Evolutionary conservation across 2,797 vertebrate species (phyloP).

Genomic region (Phataginus tricuspis): DNA sequence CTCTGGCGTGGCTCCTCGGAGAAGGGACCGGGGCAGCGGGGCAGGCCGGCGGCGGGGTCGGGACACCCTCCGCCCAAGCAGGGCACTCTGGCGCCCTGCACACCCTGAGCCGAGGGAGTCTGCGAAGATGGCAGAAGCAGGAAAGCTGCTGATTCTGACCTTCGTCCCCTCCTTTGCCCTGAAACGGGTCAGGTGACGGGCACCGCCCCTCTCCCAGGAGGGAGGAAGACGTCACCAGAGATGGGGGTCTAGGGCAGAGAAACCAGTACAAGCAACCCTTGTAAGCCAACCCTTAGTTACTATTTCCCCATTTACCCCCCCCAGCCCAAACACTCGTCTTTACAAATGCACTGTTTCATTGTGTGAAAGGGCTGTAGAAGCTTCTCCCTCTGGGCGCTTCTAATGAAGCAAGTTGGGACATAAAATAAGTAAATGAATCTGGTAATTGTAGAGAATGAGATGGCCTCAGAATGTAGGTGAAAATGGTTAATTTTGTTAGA

Average conservation of each 20-base stretch:
- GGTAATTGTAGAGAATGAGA: not conserved
- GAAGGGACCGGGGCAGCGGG: not conserved
- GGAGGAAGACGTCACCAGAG: not conserved
- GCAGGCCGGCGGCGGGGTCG: not conserved
- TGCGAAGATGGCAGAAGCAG: not conserved
- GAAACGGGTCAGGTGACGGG: not conserved
- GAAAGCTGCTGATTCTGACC: not conserved
- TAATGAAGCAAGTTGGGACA: not conserved
- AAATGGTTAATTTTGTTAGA: not conserved
- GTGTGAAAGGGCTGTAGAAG: not conserved
- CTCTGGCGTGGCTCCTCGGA: not conserved
- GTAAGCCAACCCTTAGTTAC: not conserved
- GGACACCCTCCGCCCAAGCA: not conserved
- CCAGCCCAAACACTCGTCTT: not conserved
- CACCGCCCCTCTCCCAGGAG: not conserved
- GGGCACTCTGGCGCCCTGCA: not conserved
- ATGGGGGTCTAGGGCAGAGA: not conserved
- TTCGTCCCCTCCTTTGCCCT: not conserved
- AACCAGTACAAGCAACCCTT: not conserved
- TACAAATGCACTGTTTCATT: not conserved
- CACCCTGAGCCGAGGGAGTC: not conserved
- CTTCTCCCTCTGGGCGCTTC: not conserved
- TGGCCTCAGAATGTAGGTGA: not conserved
- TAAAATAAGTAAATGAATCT: not conserved
- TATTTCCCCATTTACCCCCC: not conserved